These are phyloP conservation scores for Drosophila kambysellisi DNA, from an alignment of 2,888 invertebrate genomes.

Conservation along the genomic window DNA sequence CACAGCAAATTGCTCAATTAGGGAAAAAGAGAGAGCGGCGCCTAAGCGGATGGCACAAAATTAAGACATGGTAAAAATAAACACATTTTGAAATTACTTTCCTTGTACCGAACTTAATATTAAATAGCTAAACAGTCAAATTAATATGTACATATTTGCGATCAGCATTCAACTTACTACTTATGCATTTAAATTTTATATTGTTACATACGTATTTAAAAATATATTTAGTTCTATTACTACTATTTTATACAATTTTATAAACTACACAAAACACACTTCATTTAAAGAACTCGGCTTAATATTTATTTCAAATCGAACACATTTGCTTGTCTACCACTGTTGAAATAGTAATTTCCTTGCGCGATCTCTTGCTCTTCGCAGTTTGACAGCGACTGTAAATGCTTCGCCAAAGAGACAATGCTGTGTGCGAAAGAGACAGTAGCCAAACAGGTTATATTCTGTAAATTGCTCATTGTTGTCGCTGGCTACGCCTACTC, in stretches of 20 bases:
- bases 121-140: not conserved
- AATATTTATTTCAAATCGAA: not conserved
- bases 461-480: conserved; percentile 32
- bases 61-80: not conserved
- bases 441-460: conserved; percentile 74
- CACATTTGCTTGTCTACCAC: conserved; percentile 10
- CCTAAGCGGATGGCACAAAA: conserved; percentile 5
- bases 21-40: conserved; percentile 4
- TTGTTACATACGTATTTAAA: not conserved
- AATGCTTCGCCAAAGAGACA: conserved; percentile 13
- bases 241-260: not conserved
- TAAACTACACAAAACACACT: not conserved
- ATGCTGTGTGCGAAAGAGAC: conserved; percentile 48
- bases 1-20: conserved; percentile 47
- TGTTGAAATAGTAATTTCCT: conserved; percentile 24
- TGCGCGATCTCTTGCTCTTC: conserved; percentile 46
- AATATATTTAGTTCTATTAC: not conserved
- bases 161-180: not conserved
- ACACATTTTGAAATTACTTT: not conserved
- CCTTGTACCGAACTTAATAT: not conserved
- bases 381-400: conserved; percentile 51
- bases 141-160: not conserved
- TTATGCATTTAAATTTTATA: not conserved
- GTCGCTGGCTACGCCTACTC: conserved; percentile 66
- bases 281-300: not conserved